These are phyloP conservation scores for Acleris literana DNA, from an alignment of 2,888 invertebrate genomes.

Conservation along the genomic window DNA sequence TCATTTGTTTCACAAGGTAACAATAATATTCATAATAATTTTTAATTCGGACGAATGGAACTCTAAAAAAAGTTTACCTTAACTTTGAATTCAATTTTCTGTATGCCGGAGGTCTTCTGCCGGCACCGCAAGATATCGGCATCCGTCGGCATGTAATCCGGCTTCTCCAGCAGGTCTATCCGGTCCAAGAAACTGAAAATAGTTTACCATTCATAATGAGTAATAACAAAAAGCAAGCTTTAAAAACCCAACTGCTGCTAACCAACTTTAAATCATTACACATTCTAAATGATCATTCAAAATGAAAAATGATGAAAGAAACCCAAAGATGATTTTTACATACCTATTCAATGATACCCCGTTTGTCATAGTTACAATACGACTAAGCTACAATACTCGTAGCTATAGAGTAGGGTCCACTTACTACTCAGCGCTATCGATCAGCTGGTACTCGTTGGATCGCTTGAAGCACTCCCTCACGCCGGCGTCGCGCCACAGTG, in stretches of 20 bases:
- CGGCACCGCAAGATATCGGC: constrained; percentile 91
- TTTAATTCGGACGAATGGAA: too few relatives aligned
- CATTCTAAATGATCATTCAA: too few relatives aligned
- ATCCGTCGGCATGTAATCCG: constrained; percentile 87
- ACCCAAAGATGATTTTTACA: too few relatives aligned
- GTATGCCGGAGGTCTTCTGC: constrained; percentile 88
- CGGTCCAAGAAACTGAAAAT: constrained; percentile 88
- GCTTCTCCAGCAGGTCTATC: constrained; percentile 85
- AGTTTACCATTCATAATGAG: background rate
- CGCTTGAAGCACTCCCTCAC: constrained; percentile 87
- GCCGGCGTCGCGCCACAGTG: constrained; percentile 88
- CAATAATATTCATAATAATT: too few relatives aligned
- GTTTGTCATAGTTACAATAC: too few relatives aligned
- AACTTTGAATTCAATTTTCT: constrained; percentile 89
- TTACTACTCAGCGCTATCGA: constrained; percentile 93
- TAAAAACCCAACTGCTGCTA: too few relatives aligned
- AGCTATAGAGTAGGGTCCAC: constrained; percentile 60
- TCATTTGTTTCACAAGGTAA: too few relatives aligned
- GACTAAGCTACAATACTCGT: too few relatives aligned
- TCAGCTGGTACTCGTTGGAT: constrained; percentile 90
- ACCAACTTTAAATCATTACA: too few relatives aligned
- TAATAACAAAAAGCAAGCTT: too few relatives aligned
- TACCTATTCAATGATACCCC: too few relatives aligned
- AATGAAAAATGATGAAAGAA: too few relatives aligned
- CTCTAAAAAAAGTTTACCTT: constrained; percentile 65